A percentile compares a stretch with the other conserved stretches of the same genome.
These are phyloP conservation scores for Catotricha subobsoleta DNA, from an alignment of 2,888 invertebrate genomes.

Conservation along the genomic window DNA sequence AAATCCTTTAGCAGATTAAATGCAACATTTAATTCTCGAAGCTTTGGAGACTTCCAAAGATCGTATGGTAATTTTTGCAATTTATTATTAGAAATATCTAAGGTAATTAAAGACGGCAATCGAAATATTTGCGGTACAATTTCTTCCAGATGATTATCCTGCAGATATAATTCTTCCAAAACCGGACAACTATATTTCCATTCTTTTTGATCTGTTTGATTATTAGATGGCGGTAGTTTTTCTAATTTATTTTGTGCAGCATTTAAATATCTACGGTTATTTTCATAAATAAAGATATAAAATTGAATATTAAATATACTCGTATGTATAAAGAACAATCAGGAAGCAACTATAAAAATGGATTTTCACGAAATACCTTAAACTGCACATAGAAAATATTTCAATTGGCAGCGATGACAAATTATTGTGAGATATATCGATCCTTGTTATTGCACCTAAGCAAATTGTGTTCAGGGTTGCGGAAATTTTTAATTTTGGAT, in stretches of 20 bases:
- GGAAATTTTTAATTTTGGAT: conserved; percentile 59
- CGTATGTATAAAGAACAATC: no score
- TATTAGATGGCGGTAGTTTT: conserved; percentile 40
- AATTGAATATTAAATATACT: no score
- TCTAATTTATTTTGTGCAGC: conserved; percentile 79
- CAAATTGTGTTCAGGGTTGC: conserved; percentile 47
- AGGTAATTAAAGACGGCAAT: conserved; percentile 54
- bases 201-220: no score
- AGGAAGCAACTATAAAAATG: no score
- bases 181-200: conserved; percentile 51
- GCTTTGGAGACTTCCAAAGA: conserved; percentile 71
- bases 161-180: conserved; percentile 78
- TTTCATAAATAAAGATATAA: conserved; percentile 6
- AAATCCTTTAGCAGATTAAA: conserved; percentile 8
- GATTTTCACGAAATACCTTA: conserved; percentile 33
- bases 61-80: conserved; percentile 62
- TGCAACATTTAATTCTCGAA: conserved; percentile 62
- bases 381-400: conserved; percentile 66
- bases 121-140: conserved; percentile 69
- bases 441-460: conserved; percentile 77
- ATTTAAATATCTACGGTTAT: conserved; percentile 47
- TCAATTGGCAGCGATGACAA: conserved; percentile 60
- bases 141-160: conserved; percentile 72
- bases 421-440: conserved; percentile 84
- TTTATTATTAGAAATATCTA: conserved; percentile 92